Percentiles rank a stretch among this genome's conserved stretches.
Conservation (phyloP, 2,888 invertebrate species). For the Lasioglossum villosulum region DNA sequence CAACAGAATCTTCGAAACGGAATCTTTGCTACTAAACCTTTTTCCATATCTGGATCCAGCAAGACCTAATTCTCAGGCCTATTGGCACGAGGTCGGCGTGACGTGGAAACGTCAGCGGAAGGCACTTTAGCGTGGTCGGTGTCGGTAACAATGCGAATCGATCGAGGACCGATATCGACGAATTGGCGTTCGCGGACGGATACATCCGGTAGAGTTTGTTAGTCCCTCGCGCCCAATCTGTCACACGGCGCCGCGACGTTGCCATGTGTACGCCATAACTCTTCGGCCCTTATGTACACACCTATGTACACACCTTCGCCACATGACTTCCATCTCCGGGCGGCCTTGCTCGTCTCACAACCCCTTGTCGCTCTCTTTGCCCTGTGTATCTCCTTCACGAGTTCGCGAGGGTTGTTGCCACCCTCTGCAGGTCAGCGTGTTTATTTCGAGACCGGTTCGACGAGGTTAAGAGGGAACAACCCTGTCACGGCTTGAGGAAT, state of each 20-base stretch:
- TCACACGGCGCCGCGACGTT: constrained; percentile 73
- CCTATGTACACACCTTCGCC: constrained; percentile 58
- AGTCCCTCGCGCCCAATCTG: constrained; percentile 76
- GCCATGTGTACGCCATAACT: constrained; percentile 58
- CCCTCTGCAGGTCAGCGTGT: constrained; percentile 41
- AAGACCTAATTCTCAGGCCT: background rate
- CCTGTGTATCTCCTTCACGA: constrained; percentile 11
- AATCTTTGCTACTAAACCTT: background rate
- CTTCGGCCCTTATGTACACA: constrained; percentile 49
- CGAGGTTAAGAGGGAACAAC: constrained; percentile 27
- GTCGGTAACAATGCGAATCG: constrained; percentile 59
- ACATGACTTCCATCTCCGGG: constrained; percentile 40
- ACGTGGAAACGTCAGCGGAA: constrained; percentile 23
- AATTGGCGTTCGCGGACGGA: constrained; percentile 72
- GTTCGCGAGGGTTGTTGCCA: constrained; percentile 26
- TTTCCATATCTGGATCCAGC: background rate
- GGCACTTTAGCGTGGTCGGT: constrained; percentile 9
- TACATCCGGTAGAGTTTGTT: constrained; percentile 70
- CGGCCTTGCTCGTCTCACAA: background rate
- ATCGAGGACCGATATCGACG: constrained; percentile 72
- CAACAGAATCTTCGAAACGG: too few species aligned
- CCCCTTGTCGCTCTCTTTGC: background rate
- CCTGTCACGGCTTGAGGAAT: background rate
- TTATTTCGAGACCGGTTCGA: constrained; percentile 65
- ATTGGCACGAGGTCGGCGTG: background rate